phyloP scores from a whole-genome alignment of 2,113 vertebrate genomes.

The Acrocephalus arundinaceus region DNA sequence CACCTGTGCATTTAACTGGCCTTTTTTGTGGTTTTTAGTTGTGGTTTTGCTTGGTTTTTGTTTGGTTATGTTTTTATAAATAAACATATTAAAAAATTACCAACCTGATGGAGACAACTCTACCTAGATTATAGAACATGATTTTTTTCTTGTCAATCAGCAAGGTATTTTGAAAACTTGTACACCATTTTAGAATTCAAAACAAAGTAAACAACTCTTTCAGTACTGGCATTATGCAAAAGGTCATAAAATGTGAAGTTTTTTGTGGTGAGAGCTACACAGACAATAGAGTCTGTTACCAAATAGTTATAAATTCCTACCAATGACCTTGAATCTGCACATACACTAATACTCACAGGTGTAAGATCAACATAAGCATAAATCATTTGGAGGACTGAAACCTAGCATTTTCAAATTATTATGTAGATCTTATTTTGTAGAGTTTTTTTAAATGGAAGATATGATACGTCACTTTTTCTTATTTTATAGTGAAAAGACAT shows the following conservation, averaged over 20 bases:
- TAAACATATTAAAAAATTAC: background rate
- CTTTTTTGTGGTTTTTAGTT: background rate
- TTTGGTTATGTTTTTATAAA: background rate
- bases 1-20: accelerated
- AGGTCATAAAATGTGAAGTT: background rate
- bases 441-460: background rate
- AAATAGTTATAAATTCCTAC: background rate
- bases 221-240: background rate
- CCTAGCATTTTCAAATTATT: background rate
- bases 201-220: background rate
- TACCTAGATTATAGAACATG: background rate
- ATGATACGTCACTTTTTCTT: background rate
- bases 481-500: background rate
- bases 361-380: background rate
- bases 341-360: background rate
- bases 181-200: background rate
- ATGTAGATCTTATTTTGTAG: background rate
- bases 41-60: background rate
- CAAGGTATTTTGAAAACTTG: background rate
- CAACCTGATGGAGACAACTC: background rate
- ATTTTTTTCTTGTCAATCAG: background rate
- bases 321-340: background rate
- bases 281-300: background rate
- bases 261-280: background rate
- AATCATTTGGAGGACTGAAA: background rate